These are phyloP conservation scores for Panurus biarmicus DNA, from an alignment of 2,113 vertebrate species.

Conservation along the genomic window DNA sequence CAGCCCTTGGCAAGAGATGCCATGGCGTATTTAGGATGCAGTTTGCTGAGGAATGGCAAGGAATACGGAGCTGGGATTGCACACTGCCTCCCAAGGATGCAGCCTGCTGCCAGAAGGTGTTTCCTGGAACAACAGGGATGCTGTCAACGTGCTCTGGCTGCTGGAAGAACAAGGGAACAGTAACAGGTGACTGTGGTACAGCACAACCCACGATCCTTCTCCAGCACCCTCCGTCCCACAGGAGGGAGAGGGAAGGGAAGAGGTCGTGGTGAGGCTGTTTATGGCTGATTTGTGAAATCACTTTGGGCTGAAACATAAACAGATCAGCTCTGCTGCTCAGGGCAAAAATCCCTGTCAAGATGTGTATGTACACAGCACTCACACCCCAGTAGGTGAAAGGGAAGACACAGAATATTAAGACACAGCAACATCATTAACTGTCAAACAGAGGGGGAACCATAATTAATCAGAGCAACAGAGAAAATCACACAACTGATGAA, in stretches of 20 bases:
- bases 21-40: background rate
- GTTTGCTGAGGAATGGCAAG: background rate
- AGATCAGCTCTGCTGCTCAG: background rate
- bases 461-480: background rate
- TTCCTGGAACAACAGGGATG: fast-evolving
- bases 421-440: background rate
- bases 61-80: fast-evolving
- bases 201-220: background rate
- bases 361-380: background rate
- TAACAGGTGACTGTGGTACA: background rate
- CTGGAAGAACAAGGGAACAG: fast-evolving
- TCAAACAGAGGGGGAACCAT: background rate
- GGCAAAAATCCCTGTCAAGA: background rate
- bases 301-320: background rate
- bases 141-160: background rate
- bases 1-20: background rate
- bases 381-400: fast-evolving
- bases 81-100: background rate
- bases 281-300: background rate
- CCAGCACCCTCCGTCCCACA: fast-evolving
- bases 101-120: background rate
- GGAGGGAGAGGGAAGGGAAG: background rate
- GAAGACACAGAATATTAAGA: background rate
- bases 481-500: background rate
- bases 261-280: fast-evolving